Percentiles rank a stretch among this genome's conserved stretches.
phyloP scores from a whole-genome alignment of 2,113 vertebrate species.

The Antigone vipio region DNA sequence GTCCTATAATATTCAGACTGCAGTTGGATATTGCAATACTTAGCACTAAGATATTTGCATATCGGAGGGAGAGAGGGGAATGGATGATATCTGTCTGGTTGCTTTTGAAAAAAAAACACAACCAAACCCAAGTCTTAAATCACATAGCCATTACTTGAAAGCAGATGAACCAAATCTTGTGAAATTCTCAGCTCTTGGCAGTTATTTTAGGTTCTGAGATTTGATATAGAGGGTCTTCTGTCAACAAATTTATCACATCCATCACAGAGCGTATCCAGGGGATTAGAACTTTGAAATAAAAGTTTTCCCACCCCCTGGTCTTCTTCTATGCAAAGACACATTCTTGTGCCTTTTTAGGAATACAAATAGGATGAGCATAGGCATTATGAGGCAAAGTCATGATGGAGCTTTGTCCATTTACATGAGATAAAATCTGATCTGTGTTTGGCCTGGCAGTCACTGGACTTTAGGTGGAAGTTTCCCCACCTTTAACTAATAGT shows the following conservation, averaged over 20 bases:
- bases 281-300: neutral
- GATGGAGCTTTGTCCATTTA: neutral
- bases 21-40: neutral
- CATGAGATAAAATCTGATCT: neutral
- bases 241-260: conserved; percentile 5
- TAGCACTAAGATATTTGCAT: neutral
- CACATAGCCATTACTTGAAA: neutral
- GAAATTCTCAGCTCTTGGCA: conserved; percentile 28
- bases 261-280: neutral
- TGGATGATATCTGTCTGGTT: neutral
- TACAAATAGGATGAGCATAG: neutral
- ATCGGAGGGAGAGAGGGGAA: neutral
- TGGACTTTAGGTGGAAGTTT: neutral
- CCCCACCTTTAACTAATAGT: neutral
- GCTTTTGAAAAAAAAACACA: neutral
- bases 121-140: neutral
- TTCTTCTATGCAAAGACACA: neutral
- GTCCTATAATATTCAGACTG: neutral
- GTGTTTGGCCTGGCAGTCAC: neutral
- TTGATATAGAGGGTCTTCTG: conserved; percentile 25
- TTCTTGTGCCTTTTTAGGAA: neutral
- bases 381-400: neutral
- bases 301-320: neutral
- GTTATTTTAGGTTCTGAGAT: neutral
- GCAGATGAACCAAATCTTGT: conserved; percentile 29